phyloP scores from a whole-genome alignment of 2,113 vertebrate species.

The Crotalus viridis region DNA sequence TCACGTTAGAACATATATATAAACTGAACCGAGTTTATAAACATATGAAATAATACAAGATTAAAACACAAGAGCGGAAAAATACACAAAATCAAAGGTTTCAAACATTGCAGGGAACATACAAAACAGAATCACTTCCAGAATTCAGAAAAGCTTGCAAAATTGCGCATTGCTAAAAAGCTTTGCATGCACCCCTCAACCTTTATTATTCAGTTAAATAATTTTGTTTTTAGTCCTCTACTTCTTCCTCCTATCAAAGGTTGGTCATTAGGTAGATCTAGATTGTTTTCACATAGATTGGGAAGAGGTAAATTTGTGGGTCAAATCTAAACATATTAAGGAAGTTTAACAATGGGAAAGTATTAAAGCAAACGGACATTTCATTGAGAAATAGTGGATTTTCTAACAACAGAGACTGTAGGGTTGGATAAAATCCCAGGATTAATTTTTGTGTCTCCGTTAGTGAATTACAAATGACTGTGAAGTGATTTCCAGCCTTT shows the following conservation, averaged over 20 bases:
- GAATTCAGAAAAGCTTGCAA: not conserved
- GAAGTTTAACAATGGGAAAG: not conserved
- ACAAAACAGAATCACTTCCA: not conserved
- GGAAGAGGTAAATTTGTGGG: not conserved
- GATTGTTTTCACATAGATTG: not conserved
- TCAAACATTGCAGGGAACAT: not conserved
- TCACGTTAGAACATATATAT: slow-evolving; percentile 44
- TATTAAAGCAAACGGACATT: not conserved
- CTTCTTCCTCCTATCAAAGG: not conserved
- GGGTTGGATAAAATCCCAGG: not conserved
- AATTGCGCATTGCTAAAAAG: not conserved
- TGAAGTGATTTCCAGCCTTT: not conserved
- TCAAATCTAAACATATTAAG: not conserved
- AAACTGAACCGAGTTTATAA: not conserved
- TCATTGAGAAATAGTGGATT: not conserved
- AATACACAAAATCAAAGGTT: not conserved
- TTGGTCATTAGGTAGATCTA: not conserved
- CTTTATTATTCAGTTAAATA: not conserved
- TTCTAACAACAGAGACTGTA: too few relatives aligned
- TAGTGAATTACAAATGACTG: not conserved
- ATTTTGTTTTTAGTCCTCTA: not conserved
- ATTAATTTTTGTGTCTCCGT: not conserved
- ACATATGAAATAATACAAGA: slow-evolving; percentile 47
- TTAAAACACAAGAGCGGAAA: not conserved
- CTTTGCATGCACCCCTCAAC: not conserved